phyloP scores from a whole-genome alignment of 2,113 vertebrate genomes.

The Macroglossus sobrinus region DNA sequence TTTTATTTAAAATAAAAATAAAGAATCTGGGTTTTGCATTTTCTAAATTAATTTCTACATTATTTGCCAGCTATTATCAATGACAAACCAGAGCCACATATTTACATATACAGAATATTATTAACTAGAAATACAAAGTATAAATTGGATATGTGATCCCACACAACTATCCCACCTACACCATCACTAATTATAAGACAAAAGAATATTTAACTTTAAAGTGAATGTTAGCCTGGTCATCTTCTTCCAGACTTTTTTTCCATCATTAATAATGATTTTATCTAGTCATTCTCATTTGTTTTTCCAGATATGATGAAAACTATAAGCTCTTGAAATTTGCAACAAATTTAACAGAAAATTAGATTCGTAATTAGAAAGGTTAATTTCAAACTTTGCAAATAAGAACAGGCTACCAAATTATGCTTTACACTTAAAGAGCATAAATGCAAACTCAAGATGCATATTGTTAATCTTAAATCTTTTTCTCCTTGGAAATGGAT shows the following conservation, averaged over 20 bases:
- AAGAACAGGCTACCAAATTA: neutral
- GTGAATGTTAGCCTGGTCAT: neutral
- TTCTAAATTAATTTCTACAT: neutral
- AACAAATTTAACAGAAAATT: neutral
- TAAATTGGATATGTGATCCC: neutral
- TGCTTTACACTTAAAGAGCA: neutral
- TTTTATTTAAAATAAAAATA: neutral
- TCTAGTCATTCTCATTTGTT: neutral
- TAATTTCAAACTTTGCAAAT: neutral
- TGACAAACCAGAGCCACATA: neutral
- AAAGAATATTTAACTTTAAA: neutral
- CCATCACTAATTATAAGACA: neutral
- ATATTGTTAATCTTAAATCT: neutral
- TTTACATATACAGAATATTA: neutral
- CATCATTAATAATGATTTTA: neutral
- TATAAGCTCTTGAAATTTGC: neutral
- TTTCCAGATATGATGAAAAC: neutral
- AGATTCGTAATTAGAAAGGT: neutral
- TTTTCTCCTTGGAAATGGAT: neutral
- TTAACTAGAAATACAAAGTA: neutral
- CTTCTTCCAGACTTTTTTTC: neutral
- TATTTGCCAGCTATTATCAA: neutral
- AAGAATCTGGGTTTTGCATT: neutral
- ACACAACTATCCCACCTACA: accelerated
- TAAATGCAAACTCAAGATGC: neutral